These are phyloP conservation scores for Poeciliopsis turrubarensis DNA, from an alignment of 2,113 vertebrate genomes.

Conservation along the genomic window DNA sequence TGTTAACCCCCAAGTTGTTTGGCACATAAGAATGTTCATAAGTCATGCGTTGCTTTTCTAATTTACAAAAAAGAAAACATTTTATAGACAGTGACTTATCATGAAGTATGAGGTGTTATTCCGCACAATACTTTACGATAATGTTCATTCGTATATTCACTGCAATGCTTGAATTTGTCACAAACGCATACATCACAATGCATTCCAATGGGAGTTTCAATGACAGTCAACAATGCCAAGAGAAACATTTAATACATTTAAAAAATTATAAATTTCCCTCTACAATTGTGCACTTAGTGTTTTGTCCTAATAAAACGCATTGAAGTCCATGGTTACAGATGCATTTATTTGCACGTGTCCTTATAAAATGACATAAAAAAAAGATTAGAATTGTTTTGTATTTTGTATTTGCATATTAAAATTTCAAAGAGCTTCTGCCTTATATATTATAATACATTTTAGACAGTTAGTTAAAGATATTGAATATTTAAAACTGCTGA, in stretches of 20 bases:
- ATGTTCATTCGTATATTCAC: background rate
- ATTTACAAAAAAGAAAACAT: background rate
- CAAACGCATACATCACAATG: background rate
- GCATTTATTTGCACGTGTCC: no score
- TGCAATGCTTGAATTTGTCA: background rate
- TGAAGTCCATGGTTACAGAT: no score
- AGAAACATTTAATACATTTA: no score
- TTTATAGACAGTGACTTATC: background rate
- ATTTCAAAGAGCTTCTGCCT: no score
- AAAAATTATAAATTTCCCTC: no score
- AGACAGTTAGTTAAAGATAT: no score
- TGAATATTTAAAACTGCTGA: background rate
- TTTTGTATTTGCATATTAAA: no score
- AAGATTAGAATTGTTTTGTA: no score
- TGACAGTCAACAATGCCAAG: background rate
- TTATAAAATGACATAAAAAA: no score
- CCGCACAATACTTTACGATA: background rate
- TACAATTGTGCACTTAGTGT: no score
- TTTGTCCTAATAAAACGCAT: no score
- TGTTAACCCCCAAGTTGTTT: constrained; percentile 1
- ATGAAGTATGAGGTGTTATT: background rate
- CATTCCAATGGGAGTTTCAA: background rate
- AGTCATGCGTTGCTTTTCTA: background rate
- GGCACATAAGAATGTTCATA: background rate
- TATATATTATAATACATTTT: no score